Percentiles rank a stretch among this genome's conserved stretches.
These are phyloP conservation scores for Anthopleura xanthogrammica DNA, from an alignment of 92 coral and sea anemone genomes.

Conservation along the genomic window DNA sequence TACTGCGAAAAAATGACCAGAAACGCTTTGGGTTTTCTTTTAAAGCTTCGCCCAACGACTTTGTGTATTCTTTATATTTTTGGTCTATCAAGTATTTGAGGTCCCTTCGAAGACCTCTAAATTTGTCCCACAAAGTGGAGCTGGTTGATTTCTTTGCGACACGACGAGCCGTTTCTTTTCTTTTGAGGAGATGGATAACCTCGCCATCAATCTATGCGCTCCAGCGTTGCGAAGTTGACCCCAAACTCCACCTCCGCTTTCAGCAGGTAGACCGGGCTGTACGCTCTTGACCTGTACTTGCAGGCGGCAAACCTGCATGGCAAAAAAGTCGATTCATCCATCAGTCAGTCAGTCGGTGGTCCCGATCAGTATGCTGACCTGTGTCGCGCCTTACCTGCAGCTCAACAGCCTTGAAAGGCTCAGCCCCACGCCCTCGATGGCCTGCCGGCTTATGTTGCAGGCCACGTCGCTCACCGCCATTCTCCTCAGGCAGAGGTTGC, in stretches of 20 bases:
- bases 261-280: too few relatives aligned
- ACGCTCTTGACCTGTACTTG: too few relatives aligned
- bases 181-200: constrained; percentile 32
- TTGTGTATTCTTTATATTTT: constrained; percentile 33
- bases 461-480: not conserved
- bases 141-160: constrained; percentile 14
- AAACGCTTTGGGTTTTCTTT: constrained; percentile 24
- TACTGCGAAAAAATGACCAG: constrained; percentile 25
- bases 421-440: not conserved
- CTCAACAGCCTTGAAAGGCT: not conserved
- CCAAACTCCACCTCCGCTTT: too few relatives aligned
- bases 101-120: constrained; percentile 8
- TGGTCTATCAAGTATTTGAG: constrained; percentile 13
- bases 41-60: constrained; percentile 14
- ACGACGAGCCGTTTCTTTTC: constrained; percentile 39
- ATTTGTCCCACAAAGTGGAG: too few relatives aligned
- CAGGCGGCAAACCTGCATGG: too few relatives aligned
- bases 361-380: too few relatives aligned
- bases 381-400: not conserved
- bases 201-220: constrained; percentile 40
- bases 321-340: too few relatives aligned
- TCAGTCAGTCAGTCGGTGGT: too few relatives aligned
- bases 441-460: not conserved
- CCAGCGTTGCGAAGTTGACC: too few relatives aligned
- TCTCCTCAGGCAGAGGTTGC: not conserved